phyloP scores from a whole-genome alignment of 2,888 invertebrate genomes.

The Eugnorisma glareosa region DNA sequence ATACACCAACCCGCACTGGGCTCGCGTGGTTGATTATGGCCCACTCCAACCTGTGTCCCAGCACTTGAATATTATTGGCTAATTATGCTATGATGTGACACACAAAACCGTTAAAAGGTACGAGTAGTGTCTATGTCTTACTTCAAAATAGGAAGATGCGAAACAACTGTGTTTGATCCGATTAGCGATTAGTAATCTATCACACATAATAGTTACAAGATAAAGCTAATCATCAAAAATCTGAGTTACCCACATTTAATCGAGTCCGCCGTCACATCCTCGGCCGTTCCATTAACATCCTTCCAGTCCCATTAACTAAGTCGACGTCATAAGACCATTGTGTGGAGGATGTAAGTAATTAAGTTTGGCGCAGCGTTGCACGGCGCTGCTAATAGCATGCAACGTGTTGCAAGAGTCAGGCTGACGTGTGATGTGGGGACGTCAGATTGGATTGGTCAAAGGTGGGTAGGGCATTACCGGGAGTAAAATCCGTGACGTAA shows the following conservation, averaged over 20 bases:
- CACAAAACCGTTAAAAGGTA: too few relatives aligned
- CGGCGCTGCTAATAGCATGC: not conserved
- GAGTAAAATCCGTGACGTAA: not conserved
- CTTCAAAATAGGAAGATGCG: not conserved
- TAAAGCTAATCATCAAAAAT: slow-evolving; percentile 1
- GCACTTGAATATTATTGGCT: too few relatives aligned
- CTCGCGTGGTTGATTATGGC: too few relatives aligned
- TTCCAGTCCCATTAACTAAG: slow-evolving; percentile 24
- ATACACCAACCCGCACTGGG: too few relatives aligned
- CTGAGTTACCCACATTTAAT: slow-evolving; percentile 24
- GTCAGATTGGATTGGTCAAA: slow-evolving; percentile 16
- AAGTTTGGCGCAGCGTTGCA: slow-evolving; percentile 22
- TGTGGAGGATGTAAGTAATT: slow-evolving; percentile 35
- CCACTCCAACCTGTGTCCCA: too few relatives aligned
- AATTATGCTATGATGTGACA: too few relatives aligned
- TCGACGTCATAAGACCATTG: slow-evolving; percentile 37
- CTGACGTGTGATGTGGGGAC: not conserved
- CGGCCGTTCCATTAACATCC: slow-evolving; percentile 39
- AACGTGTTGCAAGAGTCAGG: slow-evolving; percentile 2
- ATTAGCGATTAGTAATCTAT: not conserved
- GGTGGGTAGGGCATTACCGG: not conserved
- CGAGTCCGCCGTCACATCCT: not conserved
- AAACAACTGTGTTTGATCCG: not conserved
- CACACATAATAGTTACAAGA: not conserved
- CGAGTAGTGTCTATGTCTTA: not conserved